Conservation (phyloP, 2,113 vertebrate species). For the Campylomormyrus tamandua region DNA sequence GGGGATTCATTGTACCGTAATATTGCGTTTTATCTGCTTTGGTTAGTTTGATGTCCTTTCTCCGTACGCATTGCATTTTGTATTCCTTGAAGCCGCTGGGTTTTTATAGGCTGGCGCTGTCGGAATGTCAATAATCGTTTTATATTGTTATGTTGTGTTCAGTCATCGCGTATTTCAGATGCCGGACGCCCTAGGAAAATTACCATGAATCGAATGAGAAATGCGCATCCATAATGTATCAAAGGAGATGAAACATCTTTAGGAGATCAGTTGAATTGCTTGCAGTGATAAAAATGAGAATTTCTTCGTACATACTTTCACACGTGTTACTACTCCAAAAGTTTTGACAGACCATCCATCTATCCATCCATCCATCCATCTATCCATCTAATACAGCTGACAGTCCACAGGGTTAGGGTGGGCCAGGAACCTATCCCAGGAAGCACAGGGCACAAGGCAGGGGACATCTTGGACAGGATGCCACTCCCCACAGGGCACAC, state of each 20-base stretch:
- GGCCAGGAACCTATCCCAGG: background rate
- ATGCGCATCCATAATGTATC: background rate
- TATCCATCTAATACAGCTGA: background rate
- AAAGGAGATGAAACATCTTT: background rate
- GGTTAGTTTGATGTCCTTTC: conserved; percentile 72
- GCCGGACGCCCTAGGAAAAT: conserved; percentile 57
- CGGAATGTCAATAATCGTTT: conserved; percentile 86
- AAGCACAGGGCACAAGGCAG: background rate
- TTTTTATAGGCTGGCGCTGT: conserved; percentile 72
- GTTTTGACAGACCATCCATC: background rate
- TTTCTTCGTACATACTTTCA: background rate
- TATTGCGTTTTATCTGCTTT: conserved; percentile 86
- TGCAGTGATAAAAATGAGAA: background rate
- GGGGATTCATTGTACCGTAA: conserved; percentile 69
- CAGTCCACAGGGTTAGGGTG: background rate
- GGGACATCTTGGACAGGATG: background rate
- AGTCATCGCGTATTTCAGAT: conserved; percentile 60
- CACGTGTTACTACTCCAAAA: background rate
- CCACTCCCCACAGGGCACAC: background rate
- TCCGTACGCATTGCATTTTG: conserved; percentile 73
- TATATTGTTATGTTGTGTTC: conserved; percentile 76
- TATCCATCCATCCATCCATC: background rate
- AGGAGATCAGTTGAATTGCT: background rate
- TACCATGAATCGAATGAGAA: conserved; percentile 49
- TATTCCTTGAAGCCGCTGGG: conserved; percentile 83